Conservation (phyloP, 2,113 vertebrate genomes). For the Pollimyrus isidori region DNA sequence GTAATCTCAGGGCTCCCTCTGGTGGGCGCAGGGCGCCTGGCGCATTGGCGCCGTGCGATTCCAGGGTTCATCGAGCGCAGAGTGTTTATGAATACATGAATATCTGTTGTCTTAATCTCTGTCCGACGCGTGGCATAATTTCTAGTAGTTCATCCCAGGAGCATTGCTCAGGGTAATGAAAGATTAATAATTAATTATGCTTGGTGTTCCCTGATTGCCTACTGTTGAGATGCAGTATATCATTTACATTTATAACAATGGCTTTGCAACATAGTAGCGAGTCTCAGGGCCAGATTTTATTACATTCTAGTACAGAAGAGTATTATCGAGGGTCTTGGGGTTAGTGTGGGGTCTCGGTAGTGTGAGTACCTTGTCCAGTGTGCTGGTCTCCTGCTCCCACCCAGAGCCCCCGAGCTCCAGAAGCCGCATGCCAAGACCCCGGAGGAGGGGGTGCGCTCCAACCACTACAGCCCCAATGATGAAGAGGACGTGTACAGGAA, state of each 20-base stretch:
- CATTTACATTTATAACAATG: not conserved
- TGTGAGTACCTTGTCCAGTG: not conserved
- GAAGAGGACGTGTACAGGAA: conserved; percentile 94
- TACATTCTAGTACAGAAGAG: not conserved
- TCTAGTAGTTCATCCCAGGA: not conserved
- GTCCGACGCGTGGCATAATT: not conserved
- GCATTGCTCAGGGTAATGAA: not conserved
- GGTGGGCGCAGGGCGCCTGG: not conserved
- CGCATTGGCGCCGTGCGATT: not conserved
- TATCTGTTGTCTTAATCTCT: not conserved
- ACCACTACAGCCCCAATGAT: conserved; percentile 85
- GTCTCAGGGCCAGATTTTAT: not conserved
- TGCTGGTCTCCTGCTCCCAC: not conserved
- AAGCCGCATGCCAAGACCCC: conserved; percentile 72
- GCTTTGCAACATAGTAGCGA: not conserved
- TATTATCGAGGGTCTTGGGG: not conserved
- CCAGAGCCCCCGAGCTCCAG: conserved; percentile 84
- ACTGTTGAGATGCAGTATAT: not conserved
- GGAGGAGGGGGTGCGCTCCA: conserved; percentile 83
- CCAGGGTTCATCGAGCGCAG: not conserved
- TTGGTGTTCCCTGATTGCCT: not conserved
- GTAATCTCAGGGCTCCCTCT: conserved; percentile 4
- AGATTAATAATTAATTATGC: not conserved
- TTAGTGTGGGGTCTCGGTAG: not conserved
- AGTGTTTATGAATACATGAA: not conserved